phyloP scores from a whole-genome alignment of 2,888 invertebrate genomes.

The Cactoblastis cactorum region DNA sequence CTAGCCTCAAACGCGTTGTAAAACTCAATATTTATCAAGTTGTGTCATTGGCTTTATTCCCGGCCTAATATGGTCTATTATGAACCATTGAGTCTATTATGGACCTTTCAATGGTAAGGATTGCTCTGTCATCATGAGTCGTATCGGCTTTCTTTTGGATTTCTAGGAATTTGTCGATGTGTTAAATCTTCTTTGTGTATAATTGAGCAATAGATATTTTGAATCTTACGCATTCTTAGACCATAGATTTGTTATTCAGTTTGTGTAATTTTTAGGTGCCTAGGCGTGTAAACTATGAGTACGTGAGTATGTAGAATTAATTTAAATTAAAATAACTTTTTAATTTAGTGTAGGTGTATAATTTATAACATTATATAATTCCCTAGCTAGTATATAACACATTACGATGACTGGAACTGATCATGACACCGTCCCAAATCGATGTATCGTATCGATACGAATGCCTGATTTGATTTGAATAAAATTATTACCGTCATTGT shows the following conservation, averaged over 20 bases:
- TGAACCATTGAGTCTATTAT: conserved; percentile 50
- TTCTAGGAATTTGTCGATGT: conserved; percentile 47
- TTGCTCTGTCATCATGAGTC: conserved; percentile 57
- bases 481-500: conserved; percentile 61
- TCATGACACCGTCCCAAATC: conserved; percentile 11
- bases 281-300: too few species aligned
- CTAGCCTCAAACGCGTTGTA: conserved; percentile 24
- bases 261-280: too few species aligned
- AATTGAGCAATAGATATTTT: conserved; percentile 23
- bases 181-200: conserved; percentile 25
- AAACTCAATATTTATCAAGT: conserved; percentile 59
- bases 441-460: conserved; percentile 14
- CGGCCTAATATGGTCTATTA: conserved; percentile 61
- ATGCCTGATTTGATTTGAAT: conserved; percentile 43
- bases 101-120: conserved; percentile 40
- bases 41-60: conserved; percentile 52
- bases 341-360: too few species aligned
- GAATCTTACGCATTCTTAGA: not conserved
- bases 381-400: not conserved
- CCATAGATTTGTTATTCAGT: not conserved
- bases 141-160: conserved; percentile 30
- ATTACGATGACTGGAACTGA: conserved; percentile 2
- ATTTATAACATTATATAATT: too few species aligned
- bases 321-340: too few species aligned
- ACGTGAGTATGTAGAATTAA: not conserved